Conservation (phyloP, 2,113 vertebrate genomes). For the Lamprotornis superbus region DNA sequence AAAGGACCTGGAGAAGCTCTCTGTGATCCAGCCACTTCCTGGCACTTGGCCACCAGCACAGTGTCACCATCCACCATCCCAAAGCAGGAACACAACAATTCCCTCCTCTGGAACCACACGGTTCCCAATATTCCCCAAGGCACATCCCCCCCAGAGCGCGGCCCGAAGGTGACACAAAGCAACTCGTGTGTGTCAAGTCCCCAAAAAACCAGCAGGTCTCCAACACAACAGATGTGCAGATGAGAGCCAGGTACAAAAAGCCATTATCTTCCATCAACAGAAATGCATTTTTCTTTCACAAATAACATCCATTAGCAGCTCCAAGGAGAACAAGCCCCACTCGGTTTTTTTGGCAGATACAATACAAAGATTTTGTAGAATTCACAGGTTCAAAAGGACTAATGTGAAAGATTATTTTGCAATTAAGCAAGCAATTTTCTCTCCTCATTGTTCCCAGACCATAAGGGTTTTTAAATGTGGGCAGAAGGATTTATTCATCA, state of each 20-base stretch:
- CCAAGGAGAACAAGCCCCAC: background rate
- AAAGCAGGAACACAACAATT: background rate
- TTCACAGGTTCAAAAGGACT: background rate
- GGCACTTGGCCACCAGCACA: background rate
- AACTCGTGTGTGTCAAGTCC: background rate
- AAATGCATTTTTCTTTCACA: background rate
- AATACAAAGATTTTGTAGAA: background rate
- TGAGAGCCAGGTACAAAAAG: background rate
- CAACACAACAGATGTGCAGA: background rate
- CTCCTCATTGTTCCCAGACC: slow-evolving; percentile 31
- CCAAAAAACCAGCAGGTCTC: background rate
- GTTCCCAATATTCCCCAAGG: rapidly evolving
- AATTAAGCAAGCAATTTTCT: slow-evolving; percentile 59
- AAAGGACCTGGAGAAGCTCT: background rate
- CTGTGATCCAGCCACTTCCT: background rate
- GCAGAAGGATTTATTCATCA: slow-evolving; percentile 61
- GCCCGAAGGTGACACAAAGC: background rate
- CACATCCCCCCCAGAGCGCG: rapidly evolving
- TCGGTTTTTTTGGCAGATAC: background rate
- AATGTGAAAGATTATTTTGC: slow-evolving; percentile 23
- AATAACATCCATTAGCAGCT: background rate
- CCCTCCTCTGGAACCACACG: background rate
- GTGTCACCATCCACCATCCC: background rate
- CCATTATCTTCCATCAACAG: background rate
- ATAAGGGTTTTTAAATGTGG: slow-evolving; percentile 23